Evolutionary conservation across 2,113 vertebrate species (phyloP).

Genomic region (Poeciliopsis turrubarensis): DNA sequence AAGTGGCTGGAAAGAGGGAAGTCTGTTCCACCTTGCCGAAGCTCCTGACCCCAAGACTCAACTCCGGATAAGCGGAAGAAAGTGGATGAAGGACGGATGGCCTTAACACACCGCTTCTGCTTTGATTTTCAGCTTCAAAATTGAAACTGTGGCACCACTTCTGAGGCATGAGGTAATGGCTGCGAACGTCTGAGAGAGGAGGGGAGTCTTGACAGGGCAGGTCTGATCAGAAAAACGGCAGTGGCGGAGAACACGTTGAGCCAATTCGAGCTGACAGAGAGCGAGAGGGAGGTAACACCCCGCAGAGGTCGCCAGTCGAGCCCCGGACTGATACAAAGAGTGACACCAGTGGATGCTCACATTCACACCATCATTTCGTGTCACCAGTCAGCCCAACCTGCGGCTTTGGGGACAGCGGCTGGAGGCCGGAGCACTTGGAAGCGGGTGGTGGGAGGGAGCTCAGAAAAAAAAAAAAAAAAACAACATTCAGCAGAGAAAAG

Average conservation of each 20-base stretch:
- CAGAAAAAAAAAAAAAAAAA: neutral
- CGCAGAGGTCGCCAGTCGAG: neutral
- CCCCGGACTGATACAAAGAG: neutral
- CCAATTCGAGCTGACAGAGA: constrained; percentile 9
- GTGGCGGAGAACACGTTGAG: neutral
- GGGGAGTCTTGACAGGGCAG: neutral
- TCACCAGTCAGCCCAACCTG: constrained; percentile 3
- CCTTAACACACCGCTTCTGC: no score
- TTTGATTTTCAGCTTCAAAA: neutral
- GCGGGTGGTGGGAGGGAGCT: no score
- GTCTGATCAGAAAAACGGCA: neutral
- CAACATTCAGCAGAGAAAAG: neutral
- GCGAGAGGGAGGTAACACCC: constrained; percentile 5
- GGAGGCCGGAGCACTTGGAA: neutral
- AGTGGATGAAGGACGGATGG: no score
- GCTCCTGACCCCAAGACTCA: no score
- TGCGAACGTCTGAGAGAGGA: neutral
- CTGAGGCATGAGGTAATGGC: neutral
- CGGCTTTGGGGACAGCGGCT: neutral
- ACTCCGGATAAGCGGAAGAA: no score
- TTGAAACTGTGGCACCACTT: no score
- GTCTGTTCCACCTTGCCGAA: no score
- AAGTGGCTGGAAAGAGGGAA: no score
- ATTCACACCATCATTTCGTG: constrained; percentile 3
- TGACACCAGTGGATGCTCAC: constrained; percentile 12